phyloP scores from a whole-genome alignment of 2,113 vertebrate genomes.

The Chionomys nivalis region DNA sequence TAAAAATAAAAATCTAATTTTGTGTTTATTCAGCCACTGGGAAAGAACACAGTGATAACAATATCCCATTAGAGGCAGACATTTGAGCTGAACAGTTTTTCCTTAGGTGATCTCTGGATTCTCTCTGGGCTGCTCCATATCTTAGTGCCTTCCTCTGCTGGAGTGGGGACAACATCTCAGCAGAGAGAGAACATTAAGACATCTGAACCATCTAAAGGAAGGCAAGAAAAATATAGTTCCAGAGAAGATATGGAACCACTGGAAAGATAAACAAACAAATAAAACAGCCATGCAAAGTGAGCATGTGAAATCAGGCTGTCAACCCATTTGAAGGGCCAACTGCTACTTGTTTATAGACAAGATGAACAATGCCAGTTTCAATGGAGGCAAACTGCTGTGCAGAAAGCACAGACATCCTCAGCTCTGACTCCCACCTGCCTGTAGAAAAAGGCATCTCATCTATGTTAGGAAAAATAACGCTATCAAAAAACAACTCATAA shows the following conservation, averaged over 20 bases:
- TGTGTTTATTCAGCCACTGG: conserved; percentile 63
- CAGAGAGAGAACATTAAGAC: not conserved
- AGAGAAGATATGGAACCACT: not conserved
- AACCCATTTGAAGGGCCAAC: not conserved
- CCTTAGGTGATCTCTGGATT: not conserved
- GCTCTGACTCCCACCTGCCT: not conserved
- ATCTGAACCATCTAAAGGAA: not conserved
- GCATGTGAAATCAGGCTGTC: not conserved
- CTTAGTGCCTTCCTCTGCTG: not conserved
- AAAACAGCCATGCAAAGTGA: not conserved
- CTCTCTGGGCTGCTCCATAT: not conserved
- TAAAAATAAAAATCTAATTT: conserved; percentile 66
- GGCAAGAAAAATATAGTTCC: not conserved
- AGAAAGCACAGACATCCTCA: not conserved
- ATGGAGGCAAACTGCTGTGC: not conserved
- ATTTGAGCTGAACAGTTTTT: not conserved
- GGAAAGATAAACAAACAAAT: not conserved
- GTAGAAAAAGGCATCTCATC: not conserved
- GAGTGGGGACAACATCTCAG: too few relatives aligned
- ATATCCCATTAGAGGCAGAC: conserved; percentile 36
- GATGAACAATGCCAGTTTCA: not conserved
- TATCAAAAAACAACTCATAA: not conserved
- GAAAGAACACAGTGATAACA: conserved; percentile 58
- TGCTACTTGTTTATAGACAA: conserved; percentile 31
- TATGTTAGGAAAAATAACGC: not conserved